phyloP scores from a whole-genome alignment of 2,797 vertebrate genomes.

The Antrozous pallidus region DNA sequence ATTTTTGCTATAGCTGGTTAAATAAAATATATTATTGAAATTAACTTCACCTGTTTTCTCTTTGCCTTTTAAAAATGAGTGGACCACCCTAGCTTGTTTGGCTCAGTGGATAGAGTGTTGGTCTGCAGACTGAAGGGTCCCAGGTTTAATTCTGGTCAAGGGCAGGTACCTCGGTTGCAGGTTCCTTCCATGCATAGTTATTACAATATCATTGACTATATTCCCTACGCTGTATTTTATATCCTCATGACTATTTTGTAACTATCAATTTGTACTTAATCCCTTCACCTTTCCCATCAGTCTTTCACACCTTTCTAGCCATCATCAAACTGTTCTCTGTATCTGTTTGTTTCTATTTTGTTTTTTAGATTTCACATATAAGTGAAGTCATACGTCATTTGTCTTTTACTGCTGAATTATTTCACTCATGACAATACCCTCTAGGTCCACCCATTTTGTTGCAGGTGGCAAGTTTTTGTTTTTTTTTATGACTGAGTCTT shows the following conservation, averaged over 20 bases:
- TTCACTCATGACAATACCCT: not conserved
- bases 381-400: not conserved
- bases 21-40: not conserved
- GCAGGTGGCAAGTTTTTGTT: not conserved
- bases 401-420: not conserved
- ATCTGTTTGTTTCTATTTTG: not conserved
- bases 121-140: not conserved
- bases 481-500: not conserved
- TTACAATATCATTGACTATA: not conserved
- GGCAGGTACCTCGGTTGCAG: not conserved
- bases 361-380: not conserved
- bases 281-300: not conserved
- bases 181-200: not conserved
- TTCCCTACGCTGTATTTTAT: not conserved
- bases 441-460: not conserved
- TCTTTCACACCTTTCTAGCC: not conserved
- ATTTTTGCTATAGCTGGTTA: not conserved
- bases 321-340: not conserved
- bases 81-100: not conserved
- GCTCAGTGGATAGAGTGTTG: not conserved
- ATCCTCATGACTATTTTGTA: not conserved
- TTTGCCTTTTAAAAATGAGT: not conserved
- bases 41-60: not conserved
- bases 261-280: not conserved
- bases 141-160: not conserved